Percentiles rank a stretch among this genome's conserved stretches.
These are phyloP conservation scores for Styela plicata DNA, from an alignment of 23 tunicate species.

Conservation along the genomic window DNA sequence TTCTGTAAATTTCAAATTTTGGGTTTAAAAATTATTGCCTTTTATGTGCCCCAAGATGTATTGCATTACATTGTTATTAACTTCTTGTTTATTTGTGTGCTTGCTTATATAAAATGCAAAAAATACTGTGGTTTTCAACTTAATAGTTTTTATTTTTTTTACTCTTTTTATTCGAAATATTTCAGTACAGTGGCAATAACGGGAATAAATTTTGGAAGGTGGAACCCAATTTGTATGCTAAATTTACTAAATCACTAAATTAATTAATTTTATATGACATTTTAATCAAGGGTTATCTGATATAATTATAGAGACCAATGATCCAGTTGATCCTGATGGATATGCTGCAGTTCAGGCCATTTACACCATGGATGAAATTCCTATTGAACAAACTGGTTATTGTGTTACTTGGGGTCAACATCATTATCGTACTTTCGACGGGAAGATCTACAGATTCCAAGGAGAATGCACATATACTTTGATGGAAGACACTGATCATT, in stretches of 20 bases:
- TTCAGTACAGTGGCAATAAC: not conserved
- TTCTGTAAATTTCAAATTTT: no score
- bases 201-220: not conserved
- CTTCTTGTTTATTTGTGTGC: no score
- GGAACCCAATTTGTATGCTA: not conserved
- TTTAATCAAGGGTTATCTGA: no score
- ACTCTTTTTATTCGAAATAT: no score
- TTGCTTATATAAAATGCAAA: not conserved
- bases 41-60: no score
- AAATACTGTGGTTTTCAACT: not conserved
- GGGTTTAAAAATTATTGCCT: no score
- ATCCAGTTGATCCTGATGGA: conserved; percentile 87
- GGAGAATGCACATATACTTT: conserved; percentile 88
- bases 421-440: conserved; percentile 97
- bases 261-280: no score
- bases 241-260: no score
- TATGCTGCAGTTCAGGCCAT: conserved; percentile 79
- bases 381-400: conserved; percentile 91
- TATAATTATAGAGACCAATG: conserved; percentile 79
- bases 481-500: conserved; percentile 71
- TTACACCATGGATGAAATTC: conserved; percentile 66
- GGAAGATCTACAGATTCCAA: conserved; percentile 82
- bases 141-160: no score
- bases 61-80: no score
- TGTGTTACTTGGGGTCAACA: conserved; percentile 99